Evolutionary conservation across 2,113 vertebrate genomes (phyloP).

Genomic region (Nettapus auritus): DNA sequence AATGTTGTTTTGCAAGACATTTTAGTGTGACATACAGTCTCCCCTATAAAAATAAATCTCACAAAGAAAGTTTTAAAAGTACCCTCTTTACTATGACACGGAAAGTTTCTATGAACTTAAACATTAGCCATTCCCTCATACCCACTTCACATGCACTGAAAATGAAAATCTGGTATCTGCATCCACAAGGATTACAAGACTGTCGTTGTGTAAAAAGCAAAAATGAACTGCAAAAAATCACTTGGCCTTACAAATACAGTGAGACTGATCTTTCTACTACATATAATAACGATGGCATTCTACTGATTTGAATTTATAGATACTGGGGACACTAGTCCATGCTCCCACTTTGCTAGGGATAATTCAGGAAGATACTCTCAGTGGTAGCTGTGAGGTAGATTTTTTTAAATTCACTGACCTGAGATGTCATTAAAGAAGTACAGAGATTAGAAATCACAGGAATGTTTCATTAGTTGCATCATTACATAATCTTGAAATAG

Average conservation of each 20-base stretch:
- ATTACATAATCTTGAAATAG: not conserved
- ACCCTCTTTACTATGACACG: not conserved
- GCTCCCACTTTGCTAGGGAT: not conserved
- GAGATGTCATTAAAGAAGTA: not conserved
- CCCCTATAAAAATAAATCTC: rapidly evolving
- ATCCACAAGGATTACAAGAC: not conserved
- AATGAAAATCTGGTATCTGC: not conserved
- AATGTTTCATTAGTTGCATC: not conserved
- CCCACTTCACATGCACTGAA: not conserved
- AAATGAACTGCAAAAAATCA: not conserved
- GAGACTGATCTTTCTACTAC: not conserved
- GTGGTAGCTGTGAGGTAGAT: not conserved
- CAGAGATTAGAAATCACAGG: not conserved
- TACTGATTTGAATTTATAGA: not conserved
- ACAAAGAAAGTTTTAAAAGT: not conserved
- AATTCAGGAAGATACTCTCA: not conserved
- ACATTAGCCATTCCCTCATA: not conserved
- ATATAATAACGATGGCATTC: not conserved
- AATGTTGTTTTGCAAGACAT: not conserved
- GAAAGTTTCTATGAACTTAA: not conserved
- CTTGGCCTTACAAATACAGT: not conserved
- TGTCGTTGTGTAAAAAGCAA: not conserved
- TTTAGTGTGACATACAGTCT: not conserved
- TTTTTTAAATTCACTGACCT: not conserved
- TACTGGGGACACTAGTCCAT: not conserved